A percentile compares a stretch with the other conserved stretches of the same genome.
These are phyloP conservation scores for Neogale vison DNA, from an alignment of 2,113 vertebrate genomes.

Conservation along the genomic window DNA sequence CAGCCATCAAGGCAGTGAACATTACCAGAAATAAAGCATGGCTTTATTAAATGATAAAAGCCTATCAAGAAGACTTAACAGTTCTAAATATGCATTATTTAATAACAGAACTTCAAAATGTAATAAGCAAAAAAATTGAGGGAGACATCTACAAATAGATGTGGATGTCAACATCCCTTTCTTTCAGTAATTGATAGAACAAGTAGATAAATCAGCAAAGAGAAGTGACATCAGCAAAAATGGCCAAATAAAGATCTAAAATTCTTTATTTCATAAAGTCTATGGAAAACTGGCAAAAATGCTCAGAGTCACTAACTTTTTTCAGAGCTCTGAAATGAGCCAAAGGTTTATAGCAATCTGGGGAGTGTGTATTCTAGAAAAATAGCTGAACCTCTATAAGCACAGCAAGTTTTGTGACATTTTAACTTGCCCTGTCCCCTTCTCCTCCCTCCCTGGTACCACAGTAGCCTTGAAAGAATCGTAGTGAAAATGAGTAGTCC, in stretches of 20 bases:
- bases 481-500: neutral
- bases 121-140: neutral
- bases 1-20: neutral
- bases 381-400: neutral
- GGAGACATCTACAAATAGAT: neutral
- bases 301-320: neutral
- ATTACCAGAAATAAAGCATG: neutral
- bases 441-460: neutral
- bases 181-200: neutral
- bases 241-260: neutral
- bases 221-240: neutral
- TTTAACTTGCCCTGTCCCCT: neutral
- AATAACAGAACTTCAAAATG: neutral
- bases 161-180: neutral
- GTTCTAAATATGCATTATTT: neutral
- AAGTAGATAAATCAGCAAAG: neutral
- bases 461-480: neutral
- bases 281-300: neutral
- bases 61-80: neutral
- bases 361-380: neutral
- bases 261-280: neutral
- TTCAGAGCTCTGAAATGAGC: neutral
- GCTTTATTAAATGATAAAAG: neutral
- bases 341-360: neutral
- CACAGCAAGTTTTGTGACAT: neutral